Evolutionary conservation across 2,888 invertebrate genomes (phyloP).

Genomic region (Ypsolopha sequella): DNA sequence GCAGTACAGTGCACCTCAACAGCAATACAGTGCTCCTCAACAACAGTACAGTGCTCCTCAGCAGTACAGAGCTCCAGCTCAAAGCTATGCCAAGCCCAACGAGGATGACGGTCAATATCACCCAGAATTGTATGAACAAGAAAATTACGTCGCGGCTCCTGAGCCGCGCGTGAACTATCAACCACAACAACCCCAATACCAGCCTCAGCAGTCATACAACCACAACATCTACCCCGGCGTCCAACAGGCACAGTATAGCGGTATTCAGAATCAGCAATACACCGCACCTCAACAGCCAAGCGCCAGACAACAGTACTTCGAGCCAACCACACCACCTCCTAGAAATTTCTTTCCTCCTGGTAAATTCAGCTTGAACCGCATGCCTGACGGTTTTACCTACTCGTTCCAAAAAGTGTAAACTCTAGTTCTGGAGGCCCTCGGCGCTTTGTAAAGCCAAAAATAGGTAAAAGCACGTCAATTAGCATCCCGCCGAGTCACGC

Average conservation of each 20-base stretch:
- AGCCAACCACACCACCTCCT: constrained; percentile 75
- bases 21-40: constrained; percentile 55
- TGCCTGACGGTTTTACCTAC: constrained; percentile 90
- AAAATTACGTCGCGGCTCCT: constrained; percentile 45
- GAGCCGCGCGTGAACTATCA: constrained; percentile 19
- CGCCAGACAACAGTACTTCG: constrained; percentile 64
- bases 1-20: constrained; percentile 12
- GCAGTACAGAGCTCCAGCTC: constrained; percentile 48
- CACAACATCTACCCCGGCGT: constrained; percentile 62
- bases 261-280: constrained; percentile 45
- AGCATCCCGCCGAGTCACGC: constrained; percentile 57
- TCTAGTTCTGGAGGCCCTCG: constrained; percentile 32
- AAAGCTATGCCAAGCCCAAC: constrained; percentile 49
- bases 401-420: constrained; percentile 79
- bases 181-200: constrained; percentile 39
- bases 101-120: constrained; percentile 66
- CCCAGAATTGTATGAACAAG: constrained; percentile 60
- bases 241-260: constrained; percentile 62
- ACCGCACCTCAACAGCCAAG: constrained; percentile 28
- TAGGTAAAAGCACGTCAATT: constrained; percentile 53
- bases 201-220: constrained; percentile 27
- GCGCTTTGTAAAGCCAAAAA: constrained; percentile 46
- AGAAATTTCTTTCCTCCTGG: constrained; percentile 87
- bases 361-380: constrained; percentile 86
- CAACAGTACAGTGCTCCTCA: constrained; percentile 41